phyloP scores from a whole-genome alignment of 1,140 invertebrate genomes.

The Drosophila auraria region DNA sequence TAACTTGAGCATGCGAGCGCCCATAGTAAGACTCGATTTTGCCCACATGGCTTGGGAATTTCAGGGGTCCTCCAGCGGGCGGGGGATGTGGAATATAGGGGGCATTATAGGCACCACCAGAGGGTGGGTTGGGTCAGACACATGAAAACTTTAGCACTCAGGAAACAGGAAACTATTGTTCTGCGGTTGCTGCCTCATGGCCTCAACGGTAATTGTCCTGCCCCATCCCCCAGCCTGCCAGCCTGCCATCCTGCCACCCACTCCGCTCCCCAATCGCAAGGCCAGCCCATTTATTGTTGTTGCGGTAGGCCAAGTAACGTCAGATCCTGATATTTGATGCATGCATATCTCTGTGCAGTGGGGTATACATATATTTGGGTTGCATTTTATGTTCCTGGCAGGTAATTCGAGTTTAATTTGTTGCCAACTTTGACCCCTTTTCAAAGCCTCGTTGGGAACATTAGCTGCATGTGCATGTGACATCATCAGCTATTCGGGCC shows the following conservation, averaged over 20 bases:
- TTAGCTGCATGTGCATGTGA: conserved; percentile 32
- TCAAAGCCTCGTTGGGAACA: conserved; percentile 3
- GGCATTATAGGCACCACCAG: not conserved
- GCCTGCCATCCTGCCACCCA: conserved; percentile 6
- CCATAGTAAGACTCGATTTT: conserved; percentile 27
- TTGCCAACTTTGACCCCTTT: conserved; percentile 46
- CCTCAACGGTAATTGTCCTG: conserved; percentile 58
- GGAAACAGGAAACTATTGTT: conserved; percentile 69
- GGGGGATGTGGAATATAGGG: conserved; percentile 3
- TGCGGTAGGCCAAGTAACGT: conserved; percentile 44
- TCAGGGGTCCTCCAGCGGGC: conserved; percentile 2
- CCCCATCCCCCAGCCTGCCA: conserved; percentile 1
- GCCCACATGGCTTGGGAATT: not conserved
- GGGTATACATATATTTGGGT: not conserved
- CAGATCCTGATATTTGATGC: conserved; percentile 59
- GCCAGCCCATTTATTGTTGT: conserved; percentile 32
- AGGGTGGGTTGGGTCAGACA: conserved; percentile 34
- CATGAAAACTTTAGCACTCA: conserved; percentile 67
- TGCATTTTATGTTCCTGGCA: conserved; percentile 38
- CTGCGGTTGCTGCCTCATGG: conserved; percentile 50
- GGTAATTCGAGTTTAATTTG: conserved; percentile 55
- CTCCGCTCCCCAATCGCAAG: conserved; percentile 6
- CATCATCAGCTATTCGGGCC: conserved; percentile 23
- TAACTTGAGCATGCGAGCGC: conserved; percentile 29
- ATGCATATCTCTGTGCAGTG: conserved; percentile 31